Base-by-base conservation (phyloP, 2,113 vertebrate genomes). In the Ellobius talpinus region DNA sequence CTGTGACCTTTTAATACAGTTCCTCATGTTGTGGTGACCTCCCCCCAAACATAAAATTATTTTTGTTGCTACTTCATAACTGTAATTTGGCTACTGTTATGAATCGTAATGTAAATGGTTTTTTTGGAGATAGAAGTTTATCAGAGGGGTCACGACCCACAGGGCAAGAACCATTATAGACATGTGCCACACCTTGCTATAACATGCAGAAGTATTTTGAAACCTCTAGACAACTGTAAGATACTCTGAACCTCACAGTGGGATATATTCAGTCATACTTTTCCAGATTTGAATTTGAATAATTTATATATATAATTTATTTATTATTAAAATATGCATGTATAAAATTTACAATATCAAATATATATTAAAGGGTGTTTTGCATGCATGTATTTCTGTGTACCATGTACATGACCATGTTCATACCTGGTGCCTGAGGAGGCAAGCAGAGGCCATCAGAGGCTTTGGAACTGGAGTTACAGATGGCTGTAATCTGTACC, bases 141-240 rank as follows among this genome's bases (percentile, higher is more conserved):
- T 21, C 19, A 1, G 70, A 72, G 36, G 17, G n/a, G 70, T 72
- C 36, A 23, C 1, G 8, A 72, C 70, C 70, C 70, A 72, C 70
- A 23, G 36, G 33, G 23, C 7, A 16, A n/a, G 36, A 72, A 72
- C n/a, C n/a, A 23, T 36, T 72, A 13, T 33, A 87, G 86, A 33
- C 63, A 36, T 39, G 86, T n/a, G 47, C 23, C 33, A 50, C 21
- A 68, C 7, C 31, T 87, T 10, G 29, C 74, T 90, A 92, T 61
- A 45, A 90, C 77, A 66, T 17, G 39, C 61, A 91, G 76, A 89
- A 45, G 63, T 81, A 81, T 73, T 96, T 84, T 79, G 92, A 97
- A 97, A 72, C 42, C 26, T 74, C n/a, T 76, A 10, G 42, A 55
- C 55, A 90, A 87, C 21, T 61, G 39, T 50, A 93, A 33, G 21